phyloP scores from a whole-genome alignment of 1,140 invertebrate species.

The Papilio polyxenes region DNA sequence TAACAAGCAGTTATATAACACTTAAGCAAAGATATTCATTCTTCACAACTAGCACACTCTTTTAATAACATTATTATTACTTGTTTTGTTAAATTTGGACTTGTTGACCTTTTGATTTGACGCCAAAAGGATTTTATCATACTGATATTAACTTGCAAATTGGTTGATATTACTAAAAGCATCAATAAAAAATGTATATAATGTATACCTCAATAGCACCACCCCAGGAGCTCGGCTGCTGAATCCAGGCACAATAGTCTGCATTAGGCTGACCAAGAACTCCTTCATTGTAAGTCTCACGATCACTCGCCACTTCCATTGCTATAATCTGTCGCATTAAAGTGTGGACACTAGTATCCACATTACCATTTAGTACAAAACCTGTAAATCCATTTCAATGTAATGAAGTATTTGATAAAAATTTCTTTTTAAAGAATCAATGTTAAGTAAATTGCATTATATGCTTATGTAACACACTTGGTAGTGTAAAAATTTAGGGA shows the following conservation, averaged over 20 bases:
- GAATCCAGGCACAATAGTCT: slow-evolving; percentile 95
- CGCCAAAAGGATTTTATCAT: not conserved
- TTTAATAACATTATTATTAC: too few species aligned
- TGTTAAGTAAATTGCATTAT: too few species aligned
- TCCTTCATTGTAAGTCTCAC: slow-evolving; percentile 90
- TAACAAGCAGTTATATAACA: not conserved
- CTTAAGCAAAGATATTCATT: not conserved
- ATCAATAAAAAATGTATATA: not conserved
- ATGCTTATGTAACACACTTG: too few species aligned
- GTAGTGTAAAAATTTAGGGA: too few species aligned
- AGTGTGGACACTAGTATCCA: slow-evolving; percentile 86
- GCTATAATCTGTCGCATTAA: slow-evolving; percentile 94
- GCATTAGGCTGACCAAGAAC: slow-evolving; percentile 92
- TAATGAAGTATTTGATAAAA: slow-evolving; percentile 15
- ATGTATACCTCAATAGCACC: slow-evolving; percentile 91
- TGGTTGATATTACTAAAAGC: not conserved
- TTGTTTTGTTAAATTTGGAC: not conserved
- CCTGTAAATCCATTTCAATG: slow-evolving; percentile 61
- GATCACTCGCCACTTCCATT: slow-evolving; percentile 88
- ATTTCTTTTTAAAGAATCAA: slow-evolving; percentile 7
- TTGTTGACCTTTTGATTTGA: not conserved
- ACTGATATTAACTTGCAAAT: not conserved
- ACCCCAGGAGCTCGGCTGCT: slow-evolving; percentile 93
- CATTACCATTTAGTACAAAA: slow-evolving; percentile 86
- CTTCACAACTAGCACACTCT: not conserved